Base-by-base conservation (phyloP, 2,888 invertebrate species). In the Drosophila rubida region DNA sequence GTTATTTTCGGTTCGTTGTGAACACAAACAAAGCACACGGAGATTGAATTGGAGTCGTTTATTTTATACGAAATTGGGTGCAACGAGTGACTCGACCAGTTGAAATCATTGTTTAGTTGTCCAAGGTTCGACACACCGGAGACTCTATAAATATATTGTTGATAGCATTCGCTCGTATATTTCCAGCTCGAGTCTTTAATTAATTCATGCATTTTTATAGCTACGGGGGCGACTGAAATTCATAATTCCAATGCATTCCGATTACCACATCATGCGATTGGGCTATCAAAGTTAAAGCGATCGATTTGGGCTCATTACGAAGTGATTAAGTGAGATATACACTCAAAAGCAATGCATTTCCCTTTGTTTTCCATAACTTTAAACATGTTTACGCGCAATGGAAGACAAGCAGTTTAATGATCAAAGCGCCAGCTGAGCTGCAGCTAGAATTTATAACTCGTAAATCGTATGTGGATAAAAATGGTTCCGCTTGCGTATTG, bases 11-110 rank as follows among this genome's bases (percentile, higher is more conserved):
- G 11, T 16, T 27, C n/a, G 39, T 51, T 71, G 84, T 78, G 70
- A 85, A 77, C 73, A 80, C 61, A 74, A 80, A 80, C 67, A 77
- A 71, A 66, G 42, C 62, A 42, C 41, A 46, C 61, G 60, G 46
- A 69, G 66, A 68, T 61, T 25, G 60, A 61, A 59, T 66, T 32
- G 14, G 27, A 54, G 39, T 50, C 13, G 30, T 23, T 53, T 42
- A 23, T 55, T 65, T 39, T 23, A 25, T 23, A 55, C 41, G 19
- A 62, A 63, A 62, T 71, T 71, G 23, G 13, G 46, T 42, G 51
- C 46, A 55, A 30, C 58, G 55, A 25, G 19, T 11, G 32, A 46
- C 11, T 16, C n/a, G 58, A 58, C 54, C 53, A 49, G 61, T 44
- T 41, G 30, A 45, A 59, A 46, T 30, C 58, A 27, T 51, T 58